phyloP scores from a whole-genome alignment of 2,113 vertebrate species.

The Oenanthe melanoleuca region DNA sequence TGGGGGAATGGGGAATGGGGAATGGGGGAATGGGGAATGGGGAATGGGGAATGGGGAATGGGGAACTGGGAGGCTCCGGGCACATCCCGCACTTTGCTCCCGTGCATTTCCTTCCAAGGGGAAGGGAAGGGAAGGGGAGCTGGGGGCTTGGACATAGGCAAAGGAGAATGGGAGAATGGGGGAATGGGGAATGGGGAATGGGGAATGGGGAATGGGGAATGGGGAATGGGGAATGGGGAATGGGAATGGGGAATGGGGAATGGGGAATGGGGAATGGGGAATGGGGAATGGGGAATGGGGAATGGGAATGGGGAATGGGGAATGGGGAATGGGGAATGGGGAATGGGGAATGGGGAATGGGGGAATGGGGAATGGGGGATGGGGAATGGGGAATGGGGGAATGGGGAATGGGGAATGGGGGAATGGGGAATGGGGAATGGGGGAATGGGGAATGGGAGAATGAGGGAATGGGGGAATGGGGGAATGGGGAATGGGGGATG shows the following conservation, averaged over 20 bases:
- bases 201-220: no score
- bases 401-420: accelerated
- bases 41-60: no score
- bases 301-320: neutral
- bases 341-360: no score
- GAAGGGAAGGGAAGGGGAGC: neutral
- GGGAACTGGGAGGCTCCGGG: slow-evolving; percentile 69
- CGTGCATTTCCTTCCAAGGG: neutral
- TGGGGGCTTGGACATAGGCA: neutral
- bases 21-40: no score
- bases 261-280: no score
- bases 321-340: neutral
- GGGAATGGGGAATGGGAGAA: neutral
- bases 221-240: neutral
- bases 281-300: no score
- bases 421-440: no score
- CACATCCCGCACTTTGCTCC: slow-evolving; percentile 66
- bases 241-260: accelerated
- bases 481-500: neutral
- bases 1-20: accelerated
- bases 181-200: accelerated
- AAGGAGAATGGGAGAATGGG: neutral
- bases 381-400: neutral
- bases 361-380: no score
- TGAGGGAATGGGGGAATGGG: neutral